Percentiles rank a stretch among this genome's conserved stretches.
Conservation (phyloP, 1,140 invertebrate genomes). For the Cyclargus thomasi region DNA sequence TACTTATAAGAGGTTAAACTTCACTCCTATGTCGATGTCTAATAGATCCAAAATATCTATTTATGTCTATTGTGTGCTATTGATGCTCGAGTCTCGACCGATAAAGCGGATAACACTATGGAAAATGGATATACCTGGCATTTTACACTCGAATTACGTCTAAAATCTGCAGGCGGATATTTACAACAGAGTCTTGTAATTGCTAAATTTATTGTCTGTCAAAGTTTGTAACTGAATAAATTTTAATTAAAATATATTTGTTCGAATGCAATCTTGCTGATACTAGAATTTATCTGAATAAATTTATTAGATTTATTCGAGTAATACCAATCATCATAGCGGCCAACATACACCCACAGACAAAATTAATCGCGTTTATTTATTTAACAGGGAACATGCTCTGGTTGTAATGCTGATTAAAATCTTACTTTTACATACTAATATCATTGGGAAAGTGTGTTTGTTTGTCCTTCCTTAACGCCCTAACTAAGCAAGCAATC, state of each 20-base stretch:
- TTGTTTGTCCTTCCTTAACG: background rate
- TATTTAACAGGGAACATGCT: slow-evolving; percentile 16
- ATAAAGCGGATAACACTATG: background rate
- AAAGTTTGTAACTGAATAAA: slow-evolving; percentile 21
- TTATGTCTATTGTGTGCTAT: background rate
- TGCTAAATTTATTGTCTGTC: slow-evolving; percentile 22
- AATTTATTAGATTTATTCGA: slow-evolving; percentile 23
- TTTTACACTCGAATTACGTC: background rate
- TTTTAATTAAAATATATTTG: slow-evolving; percentile 25
- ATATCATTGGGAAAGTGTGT: background rate
- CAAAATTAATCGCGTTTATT: slow-evolving; percentile 25
- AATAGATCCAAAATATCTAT: background rate
- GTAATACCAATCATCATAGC: slow-evolving; percentile 23
- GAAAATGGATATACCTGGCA: background rate
- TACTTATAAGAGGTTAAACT: no score
- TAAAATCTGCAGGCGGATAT: slow-evolving; percentile 7
- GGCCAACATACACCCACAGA: slow-evolving; percentile 21
- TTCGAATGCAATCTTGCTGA: slow-evolving; percentile 21
- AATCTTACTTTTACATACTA: slow-evolving; percentile 3
- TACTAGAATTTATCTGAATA: slow-evolving; percentile 23
- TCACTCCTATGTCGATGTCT: no score
- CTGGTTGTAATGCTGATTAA: slow-evolving; percentile 8
- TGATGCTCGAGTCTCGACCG: background rate
- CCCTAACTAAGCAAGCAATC: no score
- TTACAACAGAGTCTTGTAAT: slow-evolving; percentile 21